Percentiles rank a stretch among this genome's conserved stretches.
phyloP scores from a whole-genome alignment of 2,113 vertebrate species.

The Electrona antarctica region DNA sequence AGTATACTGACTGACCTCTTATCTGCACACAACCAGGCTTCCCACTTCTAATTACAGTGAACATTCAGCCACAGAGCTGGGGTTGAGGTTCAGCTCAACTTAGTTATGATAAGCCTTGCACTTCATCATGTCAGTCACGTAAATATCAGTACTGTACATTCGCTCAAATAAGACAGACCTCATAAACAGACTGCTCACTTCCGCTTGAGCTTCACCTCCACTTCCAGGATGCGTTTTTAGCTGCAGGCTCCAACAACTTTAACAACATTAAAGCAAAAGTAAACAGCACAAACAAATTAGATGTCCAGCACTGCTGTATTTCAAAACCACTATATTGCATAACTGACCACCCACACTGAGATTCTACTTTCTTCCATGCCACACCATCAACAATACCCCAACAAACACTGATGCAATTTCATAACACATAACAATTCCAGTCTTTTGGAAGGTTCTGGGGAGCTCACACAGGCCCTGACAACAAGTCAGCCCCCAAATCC shows the following conservation, averaged over 20 bases:
- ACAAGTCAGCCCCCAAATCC: background rate
- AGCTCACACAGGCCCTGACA: background rate
- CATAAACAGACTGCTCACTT: constrained; percentile 44
- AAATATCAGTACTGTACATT: constrained; percentile 15
- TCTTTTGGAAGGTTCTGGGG: background rate
- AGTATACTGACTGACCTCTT: constrained; percentile 54
- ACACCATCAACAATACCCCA: background rate
- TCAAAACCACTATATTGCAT: background rate
- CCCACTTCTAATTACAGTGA: constrained; percentile 63
- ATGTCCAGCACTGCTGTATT: too few species aligned
- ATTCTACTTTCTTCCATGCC: background rate
- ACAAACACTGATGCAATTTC: background rate
- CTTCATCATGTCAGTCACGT: constrained; percentile 47
- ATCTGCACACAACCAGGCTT: constrained; percentile 36
- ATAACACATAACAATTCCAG: background rate
- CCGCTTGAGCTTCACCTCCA: constrained; percentile 40
- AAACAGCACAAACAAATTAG: background rate
- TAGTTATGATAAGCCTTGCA: constrained; percentile 60
- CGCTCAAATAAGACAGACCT: constrained; percentile 34
- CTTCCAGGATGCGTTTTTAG: constrained; percentile 4
- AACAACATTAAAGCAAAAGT: background rate
- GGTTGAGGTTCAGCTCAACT: constrained; percentile 67
- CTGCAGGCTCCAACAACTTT: constrained; percentile 3
- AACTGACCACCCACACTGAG: background rate
- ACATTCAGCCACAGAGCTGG: constrained; percentile 48